phyloP scores from a whole-genome alignment of 2,113 vertebrate species.

The Heteronetta atricapilla region DNA sequence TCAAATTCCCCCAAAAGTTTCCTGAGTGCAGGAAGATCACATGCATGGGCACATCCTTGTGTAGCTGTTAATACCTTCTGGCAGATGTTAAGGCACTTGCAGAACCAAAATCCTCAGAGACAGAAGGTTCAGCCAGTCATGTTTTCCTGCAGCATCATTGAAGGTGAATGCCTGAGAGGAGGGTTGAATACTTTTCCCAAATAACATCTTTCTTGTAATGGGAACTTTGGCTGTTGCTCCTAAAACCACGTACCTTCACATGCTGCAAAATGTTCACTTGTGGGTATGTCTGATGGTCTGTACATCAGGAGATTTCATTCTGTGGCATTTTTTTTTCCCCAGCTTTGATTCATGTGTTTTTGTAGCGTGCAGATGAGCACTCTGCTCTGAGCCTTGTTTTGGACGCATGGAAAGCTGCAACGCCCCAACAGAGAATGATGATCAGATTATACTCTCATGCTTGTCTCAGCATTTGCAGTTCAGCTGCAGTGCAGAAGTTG shows the following conservation, averaged over 20 bases:
- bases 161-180: neutral
- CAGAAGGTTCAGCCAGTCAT: neutral
- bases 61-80: neutral
- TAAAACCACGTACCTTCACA: neutral
- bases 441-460: neutral
- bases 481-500: neutral
- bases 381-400: neutral
- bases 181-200: neutral
- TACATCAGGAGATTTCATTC: neutral
- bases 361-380: neutral
- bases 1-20: fast-evolving
- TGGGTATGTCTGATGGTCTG: neutral
- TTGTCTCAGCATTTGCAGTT: neutral
- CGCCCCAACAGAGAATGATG: fast-evolving
- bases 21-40: neutral
- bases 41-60: fast-evolving
- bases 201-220: neutral
- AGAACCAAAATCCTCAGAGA: neutral
- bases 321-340: neutral
- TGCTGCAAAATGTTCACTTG: neutral
- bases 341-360: neutral
- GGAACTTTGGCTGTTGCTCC: neutral
- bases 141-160: neutral
- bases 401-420: neutral
- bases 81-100: neutral